These are phyloP conservation scores for Mylabris phalerata DNA, from an alignment of 1,140 invertebrate species.

Conservation along the genomic window DNA sequence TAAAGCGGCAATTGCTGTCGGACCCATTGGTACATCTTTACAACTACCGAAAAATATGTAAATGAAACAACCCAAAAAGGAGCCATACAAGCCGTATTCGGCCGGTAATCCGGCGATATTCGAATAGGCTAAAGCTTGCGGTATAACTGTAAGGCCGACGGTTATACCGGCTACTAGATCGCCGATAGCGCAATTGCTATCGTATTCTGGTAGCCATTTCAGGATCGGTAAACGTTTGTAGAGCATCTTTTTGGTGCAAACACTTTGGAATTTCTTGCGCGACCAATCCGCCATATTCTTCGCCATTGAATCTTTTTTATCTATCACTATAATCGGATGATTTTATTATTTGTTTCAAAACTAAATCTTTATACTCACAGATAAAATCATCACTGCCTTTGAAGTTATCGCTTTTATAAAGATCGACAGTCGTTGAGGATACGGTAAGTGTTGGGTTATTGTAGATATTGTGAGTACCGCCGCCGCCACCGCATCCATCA, in stretches of 20 bases:
- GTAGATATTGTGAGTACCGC: constrained; percentile 36
- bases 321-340: constrained; percentile 19
- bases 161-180: constrained; percentile 81
- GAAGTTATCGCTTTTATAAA: constrained; percentile 23
- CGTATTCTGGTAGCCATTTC: constrained; percentile 68
- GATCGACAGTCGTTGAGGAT: constrained; percentile 26
- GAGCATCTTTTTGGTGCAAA: constrained; percentile 59
- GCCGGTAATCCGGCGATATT: constrained; percentile 72
- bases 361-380: constrained; percentile 37
- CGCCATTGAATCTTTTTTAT: constrained; percentile 17
- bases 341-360: constrained; percentile 2
- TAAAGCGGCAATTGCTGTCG: constrained; percentile 76
- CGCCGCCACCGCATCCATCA: constrained; percentile 34
- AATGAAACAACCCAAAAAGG: constrained; percentile 84
- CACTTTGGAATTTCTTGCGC: constrained; percentile 36
- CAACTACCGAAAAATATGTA: constrained; percentile 88
- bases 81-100: constrained; percentile 84
- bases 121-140: constrained; percentile 78
- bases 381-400: constrained; percentile 47
- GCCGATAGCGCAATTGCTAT: constrained; percentile 48
- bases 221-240: constrained; percentile 64
- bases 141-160: constrained; percentile 78
- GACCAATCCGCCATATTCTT: constrained; percentile 32
- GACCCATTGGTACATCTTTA: constrained; percentile 83
- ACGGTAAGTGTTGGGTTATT: constrained; percentile 40